Percentiles rank a stretch among this genome's conserved stretches.
Evolutionary conservation across 2,888 invertebrate species (phyloP).

Genomic region (Esperia sulphurella): DNA sequence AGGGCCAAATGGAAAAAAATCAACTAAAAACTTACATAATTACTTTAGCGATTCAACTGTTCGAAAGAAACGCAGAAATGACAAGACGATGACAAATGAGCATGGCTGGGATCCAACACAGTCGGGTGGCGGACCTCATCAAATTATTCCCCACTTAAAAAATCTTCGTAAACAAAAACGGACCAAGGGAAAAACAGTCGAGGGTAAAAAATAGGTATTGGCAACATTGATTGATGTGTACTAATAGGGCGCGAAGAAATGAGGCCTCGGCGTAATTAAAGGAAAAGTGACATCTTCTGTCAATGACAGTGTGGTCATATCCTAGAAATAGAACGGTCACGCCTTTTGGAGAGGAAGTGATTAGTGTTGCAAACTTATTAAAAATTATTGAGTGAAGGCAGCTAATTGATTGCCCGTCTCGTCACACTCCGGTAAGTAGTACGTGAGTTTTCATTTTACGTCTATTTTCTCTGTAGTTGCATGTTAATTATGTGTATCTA

Average conservation of each 20-base stretch:
- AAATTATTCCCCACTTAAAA: constrained; percentile 79
- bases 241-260: constrained; percentile 79
- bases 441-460: constrained; percentile 25
- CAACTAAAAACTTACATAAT: constrained; percentile 72
- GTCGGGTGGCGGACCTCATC: constrained; percentile 79
- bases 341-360: constrained; percentile 73
- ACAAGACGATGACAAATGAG: constrained; percentile 80
- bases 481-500: constrained; percentile 7
- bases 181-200: constrained; percentile 63
- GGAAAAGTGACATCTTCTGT: constrained; percentile 77
- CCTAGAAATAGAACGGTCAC: constrained; percentile 73
- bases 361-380: constrained; percentile 75
- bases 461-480: constrained; percentile 25
- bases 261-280: constrained; percentile 75
- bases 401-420: constrained; percentile 65
- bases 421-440: constrained; percentile 33
- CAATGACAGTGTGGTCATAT: constrained; percentile 56
- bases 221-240: constrained; percentile 80
- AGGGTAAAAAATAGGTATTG: constrained; percentile 77
- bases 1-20: constrained; percentile 51
- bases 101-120: constrained; percentile 67
- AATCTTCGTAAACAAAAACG: constrained; percentile 77
- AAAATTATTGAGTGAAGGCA: constrained; percentile 77
- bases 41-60: constrained; percentile 74
- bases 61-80: constrained; percentile 77